A percentile compares a stretch with the other conserved stretches of the same genome.
These are phyloP conservation scores for Esox lucius DNA, from an alignment of 2,797 vertebrate species.

Conservation along the genomic window DNA sequence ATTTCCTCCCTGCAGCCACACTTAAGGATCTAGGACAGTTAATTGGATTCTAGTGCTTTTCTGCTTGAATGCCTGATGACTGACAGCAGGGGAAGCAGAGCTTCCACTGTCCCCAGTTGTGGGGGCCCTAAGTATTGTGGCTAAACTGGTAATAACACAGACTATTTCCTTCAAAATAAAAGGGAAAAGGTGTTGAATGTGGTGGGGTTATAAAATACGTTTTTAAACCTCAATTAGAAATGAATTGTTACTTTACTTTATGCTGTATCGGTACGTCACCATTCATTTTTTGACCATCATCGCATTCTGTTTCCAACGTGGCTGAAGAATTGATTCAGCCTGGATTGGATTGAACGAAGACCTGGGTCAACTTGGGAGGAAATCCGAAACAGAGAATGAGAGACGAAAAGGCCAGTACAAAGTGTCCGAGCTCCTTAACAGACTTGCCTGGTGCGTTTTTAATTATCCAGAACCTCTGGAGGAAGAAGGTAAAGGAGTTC, in stretches of 20 bases:
- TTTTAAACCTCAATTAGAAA: no score
- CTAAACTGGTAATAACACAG: slow-evolving; percentile 2
- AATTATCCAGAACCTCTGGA: slow-evolving; percentile 19
- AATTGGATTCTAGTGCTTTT: slow-evolving; percentile 43
- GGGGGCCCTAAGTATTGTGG: slow-evolving; percentile 8
- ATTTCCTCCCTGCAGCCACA: slow-evolving; percentile 1
- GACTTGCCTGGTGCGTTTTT: slow-evolving; percentile 7
- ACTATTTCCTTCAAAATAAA: background rate
- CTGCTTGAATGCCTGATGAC: slow-evolving; percentile 31
- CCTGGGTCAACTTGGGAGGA: slow-evolving; percentile 15
- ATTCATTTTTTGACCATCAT: slow-evolving; percentile 20
- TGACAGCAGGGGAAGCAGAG: slow-evolving; percentile 1
- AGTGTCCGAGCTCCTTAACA: slow-evolving; percentile 7
- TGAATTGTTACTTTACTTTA: no score
- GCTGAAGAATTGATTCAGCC: slow-evolving; percentile 24
- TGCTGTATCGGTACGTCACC: background rate
- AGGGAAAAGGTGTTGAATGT: background rate
- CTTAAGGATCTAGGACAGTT: slow-evolving; percentile 26
- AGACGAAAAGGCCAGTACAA: background rate
- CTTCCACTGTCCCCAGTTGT: background rate
- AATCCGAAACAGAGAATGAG: slow-evolving; percentile 16
- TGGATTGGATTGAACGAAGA: slow-evolving; percentile 35
- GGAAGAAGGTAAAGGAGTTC: slow-evolving; percentile 13
- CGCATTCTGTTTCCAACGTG: slow-evolving; percentile 34
- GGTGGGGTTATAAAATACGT: no score